Conservation (phyloP, 2,888 invertebrate species). For the Drosophila siamana region DNA sequence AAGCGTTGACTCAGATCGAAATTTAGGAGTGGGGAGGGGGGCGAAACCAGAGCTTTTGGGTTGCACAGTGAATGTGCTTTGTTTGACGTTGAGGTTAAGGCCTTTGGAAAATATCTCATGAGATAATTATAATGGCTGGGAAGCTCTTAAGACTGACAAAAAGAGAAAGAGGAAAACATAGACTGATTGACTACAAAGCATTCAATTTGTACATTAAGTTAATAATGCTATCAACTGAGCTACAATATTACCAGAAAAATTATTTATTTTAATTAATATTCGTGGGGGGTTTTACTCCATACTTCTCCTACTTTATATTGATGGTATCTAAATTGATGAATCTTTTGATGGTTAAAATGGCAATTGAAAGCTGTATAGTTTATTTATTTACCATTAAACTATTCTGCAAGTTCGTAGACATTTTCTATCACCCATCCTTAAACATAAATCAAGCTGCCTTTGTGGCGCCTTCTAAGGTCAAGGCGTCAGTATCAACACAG, state of each 20-base stretch:
- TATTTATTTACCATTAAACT: neutral
- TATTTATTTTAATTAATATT: too few species aligned
- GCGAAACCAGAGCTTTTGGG: neutral
- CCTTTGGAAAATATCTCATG: constrained; percentile 20
- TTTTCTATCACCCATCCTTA: neutral
- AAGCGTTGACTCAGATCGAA: constrained; percentile 34
- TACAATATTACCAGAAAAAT: too few species aligned
- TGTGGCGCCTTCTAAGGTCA: constrained; percentile 13
- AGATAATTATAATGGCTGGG: constrained; percentile 2
- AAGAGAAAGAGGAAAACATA: neutral
- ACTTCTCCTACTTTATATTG: too few species aligned
- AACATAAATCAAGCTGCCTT: neutral
- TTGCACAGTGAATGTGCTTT: constrained; percentile 33
- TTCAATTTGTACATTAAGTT: neutral
- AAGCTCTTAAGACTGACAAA: neutral
- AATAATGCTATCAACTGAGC: too few species aligned
- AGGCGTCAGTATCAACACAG: constrained; percentile 1
- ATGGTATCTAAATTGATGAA: too few species aligned
- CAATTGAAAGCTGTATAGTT: too few species aligned
- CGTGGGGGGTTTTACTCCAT: too few species aligned
- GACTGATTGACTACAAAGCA: neutral
- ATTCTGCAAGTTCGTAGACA: neutral
- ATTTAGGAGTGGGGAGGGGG: neutral
- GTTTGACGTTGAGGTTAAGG: constrained; percentile 46
- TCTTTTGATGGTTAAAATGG: too few species aligned